phyloP scores from a whole-genome alignment of 1,140 invertebrate genomes.

The Centruroides vittatus region DNA sequence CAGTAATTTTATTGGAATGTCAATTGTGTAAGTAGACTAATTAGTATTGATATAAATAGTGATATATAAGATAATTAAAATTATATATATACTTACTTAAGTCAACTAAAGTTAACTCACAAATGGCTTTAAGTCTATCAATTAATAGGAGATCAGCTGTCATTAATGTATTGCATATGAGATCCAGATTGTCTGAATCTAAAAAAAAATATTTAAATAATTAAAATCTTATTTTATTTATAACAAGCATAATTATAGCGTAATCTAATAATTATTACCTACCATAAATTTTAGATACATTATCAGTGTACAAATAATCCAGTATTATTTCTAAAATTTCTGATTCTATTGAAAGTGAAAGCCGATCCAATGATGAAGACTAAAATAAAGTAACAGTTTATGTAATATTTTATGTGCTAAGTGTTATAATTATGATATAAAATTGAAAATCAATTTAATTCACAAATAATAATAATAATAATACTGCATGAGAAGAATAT shows the following conservation, averaged over 20 bases:
- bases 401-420: too few relatives aligned
- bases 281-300: conserved; percentile 32
- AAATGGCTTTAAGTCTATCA: conserved; percentile 43
- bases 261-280: not conserved
- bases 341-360: conserved; percentile 33
- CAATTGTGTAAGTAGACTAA: too few relatives aligned
- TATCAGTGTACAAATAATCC: conserved; percentile 51
- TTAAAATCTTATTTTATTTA: too few relatives aligned
- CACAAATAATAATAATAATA: too few relatives aligned
- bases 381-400: not conserved
- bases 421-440: too few relatives aligned
- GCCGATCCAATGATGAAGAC: conserved; percentile 5
- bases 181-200: conserved; percentile 39
- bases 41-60: too few relatives aligned
- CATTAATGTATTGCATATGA: conserved; percentile 48
- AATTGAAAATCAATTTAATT: too few relatives aligned
- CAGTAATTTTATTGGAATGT: too few relatives aligned
- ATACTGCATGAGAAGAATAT: too few relatives aligned
- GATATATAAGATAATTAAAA: too few relatives aligned
- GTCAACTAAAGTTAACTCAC: conserved; percentile 44
- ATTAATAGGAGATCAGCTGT: conserved; percentile 54
- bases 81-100: conserved; percentile 25
- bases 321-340: conserved; percentile 42
- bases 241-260: too few relatives aligned
- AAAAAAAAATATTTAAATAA: conserved; percentile 13